Evolutionary conservation across 2,113 vertebrate genomes (phyloP), one percentile per base, ranked within the genome.

Genomic region (Bufo bufo): DNA sequence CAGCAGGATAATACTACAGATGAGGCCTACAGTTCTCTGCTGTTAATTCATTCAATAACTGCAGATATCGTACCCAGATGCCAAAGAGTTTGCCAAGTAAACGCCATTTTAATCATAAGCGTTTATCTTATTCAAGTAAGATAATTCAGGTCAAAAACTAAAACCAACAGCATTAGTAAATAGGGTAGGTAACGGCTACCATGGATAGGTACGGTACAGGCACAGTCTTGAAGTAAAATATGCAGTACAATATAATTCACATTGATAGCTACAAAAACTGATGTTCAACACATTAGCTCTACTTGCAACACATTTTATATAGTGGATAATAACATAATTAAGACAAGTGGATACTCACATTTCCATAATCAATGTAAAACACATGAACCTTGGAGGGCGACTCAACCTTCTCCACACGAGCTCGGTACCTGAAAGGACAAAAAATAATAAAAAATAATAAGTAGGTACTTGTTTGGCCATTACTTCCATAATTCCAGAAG

Each of bases 281-380:
- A 61, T 19, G 19, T 4, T 61, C 59, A 61, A 19, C 65, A 23
- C 65, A 66, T 66, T 66, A 10, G n/a, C 4, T 10, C 20, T 66
- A 23, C 6, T 65, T 65, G 61, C 23, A 8, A 23, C 65, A 66
- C n/a, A 23, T 66, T 66, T 66, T 23, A 66, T 66, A 66, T 66
- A 58, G 6, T 50, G 16, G 17, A 49, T 74, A 77, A 49, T 77
- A 10, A 45, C 20, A 50, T 77, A 77, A 77, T 6, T 20, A 19
- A 52, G 58, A 47, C 12, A 61, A 75, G 59, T 20, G 0, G n/a
- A 4, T 90, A 97, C 98, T 99, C 92, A 99, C 98, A 0, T 99
- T 99, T 93, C 98, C 98, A 0, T 99, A 99, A 95, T 99, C 98
- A 0, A 99, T 97, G 95, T 99, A 99, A 95, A 97, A 99, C 88